Percentiles rank a stretch among this genome's conserved stretches.
phyloP scores from a whole-genome alignment of 1,140 invertebrate genomes.

The Cydia amplana region DNA sequence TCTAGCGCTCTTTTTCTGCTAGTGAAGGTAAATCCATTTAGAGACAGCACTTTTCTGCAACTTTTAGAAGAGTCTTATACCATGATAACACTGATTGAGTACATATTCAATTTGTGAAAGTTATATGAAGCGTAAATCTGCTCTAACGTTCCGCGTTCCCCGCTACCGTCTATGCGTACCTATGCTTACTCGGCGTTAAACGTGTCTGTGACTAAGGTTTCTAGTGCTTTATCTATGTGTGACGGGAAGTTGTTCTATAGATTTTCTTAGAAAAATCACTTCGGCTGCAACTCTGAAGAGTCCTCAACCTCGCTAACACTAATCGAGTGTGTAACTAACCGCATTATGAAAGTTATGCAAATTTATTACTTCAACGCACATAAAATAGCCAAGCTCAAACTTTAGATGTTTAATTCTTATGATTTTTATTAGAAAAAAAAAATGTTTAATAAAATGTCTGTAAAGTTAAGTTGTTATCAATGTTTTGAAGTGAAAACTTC shows the following conservation, averaged over 20 bases:
- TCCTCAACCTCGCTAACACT: conserved; percentile 82
- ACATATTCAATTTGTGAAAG: too few species aligned
- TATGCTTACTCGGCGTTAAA: conserved; percentile 83
- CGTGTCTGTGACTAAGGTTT: conserved; percentile 59
- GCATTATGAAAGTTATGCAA: conserved; percentile 88
- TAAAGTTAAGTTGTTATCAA: too few species aligned
- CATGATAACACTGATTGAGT: too few species aligned
- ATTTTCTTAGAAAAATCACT: not conserved
- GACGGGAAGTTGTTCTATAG: conserved; percentile 47
- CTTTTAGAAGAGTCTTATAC: too few species aligned
- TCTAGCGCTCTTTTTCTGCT: not conserved
- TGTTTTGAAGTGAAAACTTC: too few species aligned
- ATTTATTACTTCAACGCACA: too few species aligned
- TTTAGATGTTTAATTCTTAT: too few species aligned
- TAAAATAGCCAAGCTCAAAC: too few species aligned
- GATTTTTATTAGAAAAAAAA: too few species aligned
- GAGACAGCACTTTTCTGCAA: too few species aligned
- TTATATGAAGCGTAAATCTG: conserved; percentile 49
- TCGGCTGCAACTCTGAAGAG: conserved; percentile 33
- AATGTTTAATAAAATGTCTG: too few species aligned
- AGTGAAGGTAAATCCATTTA: conserved; percentile 41
- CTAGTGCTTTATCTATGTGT: not conserved
- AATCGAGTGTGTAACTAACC: conserved; percentile 92
- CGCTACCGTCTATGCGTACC: conserved; percentile 80
- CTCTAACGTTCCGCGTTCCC: conserved; percentile 80